Evolutionary conservation across 2,113 vertebrate species (phyloP).

Genomic region (Platichthys stellatus): DNA sequence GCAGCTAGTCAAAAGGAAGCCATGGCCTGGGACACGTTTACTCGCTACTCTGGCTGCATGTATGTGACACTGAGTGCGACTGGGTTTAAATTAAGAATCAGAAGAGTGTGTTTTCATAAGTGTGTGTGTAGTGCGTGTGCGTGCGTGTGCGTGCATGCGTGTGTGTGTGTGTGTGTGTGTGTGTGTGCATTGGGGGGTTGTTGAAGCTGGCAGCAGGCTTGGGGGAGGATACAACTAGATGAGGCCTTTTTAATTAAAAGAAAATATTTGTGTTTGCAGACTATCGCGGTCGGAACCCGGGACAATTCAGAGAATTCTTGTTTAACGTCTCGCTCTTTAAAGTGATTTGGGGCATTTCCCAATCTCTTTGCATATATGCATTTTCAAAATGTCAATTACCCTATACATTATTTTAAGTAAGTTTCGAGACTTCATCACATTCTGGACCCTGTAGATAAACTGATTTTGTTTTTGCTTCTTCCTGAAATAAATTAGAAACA

Average conservation of each 20-base stretch:
- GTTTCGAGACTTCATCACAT: slow-evolving; percentile 13
- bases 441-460: not conserved
- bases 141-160: not conserved
- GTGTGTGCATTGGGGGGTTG: slow-evolving; percentile 31
- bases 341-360: slow-evolving; percentile 60
- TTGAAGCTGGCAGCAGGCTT: slow-evolving; percentile 51
- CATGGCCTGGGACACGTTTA: slow-evolving; percentile 62
- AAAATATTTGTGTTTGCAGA: slow-evolving; percentile 83
- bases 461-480: not conserved
- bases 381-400: slow-evolving; percentile 72
- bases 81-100: slow-evolving; percentile 35
- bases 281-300: slow-evolving; percentile 57
- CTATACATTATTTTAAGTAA: slow-evolving; percentile 25
- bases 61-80: slow-evolving; percentile 10
- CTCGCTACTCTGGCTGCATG: slow-evolving; percentile 52
- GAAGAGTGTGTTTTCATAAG: slow-evolving; percentile 4
- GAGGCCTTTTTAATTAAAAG: slow-evolving; percentile 81
- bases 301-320: slow-evolving; percentile 66
- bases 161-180: not conserved
- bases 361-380: slow-evolving; percentile 62
- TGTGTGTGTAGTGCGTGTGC: slow-evolving; percentile 13
- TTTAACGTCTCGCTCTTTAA: slow-evolving; percentile 66
- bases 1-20: slow-evolving; percentile 77
- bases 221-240: slow-evolving; percentile 68
- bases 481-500: not conserved